Evolutionary conservation across 2,888 invertebrate genomes (phyloP), one percentile per base, ranked within the genome.

Genomic region (Baronia brevicornis): DNA sequence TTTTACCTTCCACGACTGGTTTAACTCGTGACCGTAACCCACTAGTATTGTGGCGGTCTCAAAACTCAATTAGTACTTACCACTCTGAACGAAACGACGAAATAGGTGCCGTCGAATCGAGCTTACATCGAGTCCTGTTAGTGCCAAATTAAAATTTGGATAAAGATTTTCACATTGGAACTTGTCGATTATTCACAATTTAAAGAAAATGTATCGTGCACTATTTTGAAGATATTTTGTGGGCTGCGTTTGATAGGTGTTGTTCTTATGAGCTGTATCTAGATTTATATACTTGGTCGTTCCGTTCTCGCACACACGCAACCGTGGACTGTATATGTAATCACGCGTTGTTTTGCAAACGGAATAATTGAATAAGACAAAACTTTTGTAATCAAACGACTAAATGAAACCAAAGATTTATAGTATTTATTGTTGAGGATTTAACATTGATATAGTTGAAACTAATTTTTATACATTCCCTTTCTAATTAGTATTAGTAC

Each of bases 351-450:
- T 42, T 51, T 51, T 54, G 51, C 54, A 41, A 55, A 46, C 46
- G 42, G 46, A 47, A 46, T 51, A 35, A 49, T 48, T 44, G 50
- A 48, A 39, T 47, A 47, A 51, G 41, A 48, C 40, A 41, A 45
- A 44, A 56, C 52, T 51, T 66, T 68, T 65, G 58, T 67, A 74
- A 68, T 69, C 68, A 59, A 72, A 60, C 68, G 73, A 74, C 74
- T 73, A 69, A 71, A 68, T 71, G 66, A 72, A 75, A 75, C 82
- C 82, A 82, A 82, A 82, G 82, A 80, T 73, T 75, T 72, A 70
- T 75, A 79, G 73, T 80, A 78, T 79, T 79, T 79, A 79, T 75
- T 75, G 69, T 73, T 69, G 75, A 70, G 60, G 65, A 66, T 63
- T 62, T 70, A 67, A 68, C 70, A 57, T 65, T 60, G 68, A 67